phyloP scores from a whole-genome alignment of 2,797 vertebrate species.

The Valencia hispanica region DNA sequence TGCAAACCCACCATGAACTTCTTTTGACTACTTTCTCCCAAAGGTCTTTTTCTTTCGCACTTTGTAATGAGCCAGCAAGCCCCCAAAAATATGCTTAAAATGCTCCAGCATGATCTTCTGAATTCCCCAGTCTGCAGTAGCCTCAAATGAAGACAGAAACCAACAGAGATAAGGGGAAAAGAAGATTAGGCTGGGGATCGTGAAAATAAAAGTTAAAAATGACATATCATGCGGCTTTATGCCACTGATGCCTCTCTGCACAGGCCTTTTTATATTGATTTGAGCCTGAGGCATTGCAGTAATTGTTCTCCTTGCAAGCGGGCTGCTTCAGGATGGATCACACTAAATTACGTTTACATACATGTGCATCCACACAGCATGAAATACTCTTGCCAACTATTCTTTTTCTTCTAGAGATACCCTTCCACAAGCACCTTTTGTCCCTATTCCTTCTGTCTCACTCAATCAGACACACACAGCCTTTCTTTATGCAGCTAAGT shows the following conservation, averaged over 20 bases:
- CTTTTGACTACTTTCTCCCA: conserved; percentile 54
- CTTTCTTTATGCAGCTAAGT: conserved; percentile 50
- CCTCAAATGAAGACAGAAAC: conserved; percentile 48
- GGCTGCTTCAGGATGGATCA: conserved; percentile 31
- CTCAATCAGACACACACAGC: conserved; percentile 21
- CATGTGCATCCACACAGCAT: conserved; percentile 16
- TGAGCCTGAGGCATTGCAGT: conserved; percentile 51
- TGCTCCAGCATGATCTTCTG: conserved; percentile 31
- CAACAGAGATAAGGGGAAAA: conserved; percentile 39
- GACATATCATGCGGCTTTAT: conserved; percentile 60
- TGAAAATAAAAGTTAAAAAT: conserved; percentile 61
- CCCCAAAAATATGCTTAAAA: conserved; percentile 28
- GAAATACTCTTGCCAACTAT: conserved; percentile 21
- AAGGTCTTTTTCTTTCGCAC: conserved; percentile 42
- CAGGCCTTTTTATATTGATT: conserved; percentile 60
- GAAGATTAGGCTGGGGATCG: conserved; percentile 57
- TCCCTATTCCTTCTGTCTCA: conserved; percentile 10
- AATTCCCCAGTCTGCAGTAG: conserved; percentile 34
- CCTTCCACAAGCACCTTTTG: conserved; percentile 1
- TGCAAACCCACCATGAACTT: conserved; percentile 48
- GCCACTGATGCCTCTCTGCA: conserved; percentile 42
- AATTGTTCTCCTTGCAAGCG: conserved; percentile 64
- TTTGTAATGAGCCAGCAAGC: conserved; percentile 60
- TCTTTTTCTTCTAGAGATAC: conserved; percentile 28
- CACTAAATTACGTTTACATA: conserved; percentile 20